Base-by-base conservation (phyloP, 2,113 vertebrate genomes). In the Clarias magur region DNA sequence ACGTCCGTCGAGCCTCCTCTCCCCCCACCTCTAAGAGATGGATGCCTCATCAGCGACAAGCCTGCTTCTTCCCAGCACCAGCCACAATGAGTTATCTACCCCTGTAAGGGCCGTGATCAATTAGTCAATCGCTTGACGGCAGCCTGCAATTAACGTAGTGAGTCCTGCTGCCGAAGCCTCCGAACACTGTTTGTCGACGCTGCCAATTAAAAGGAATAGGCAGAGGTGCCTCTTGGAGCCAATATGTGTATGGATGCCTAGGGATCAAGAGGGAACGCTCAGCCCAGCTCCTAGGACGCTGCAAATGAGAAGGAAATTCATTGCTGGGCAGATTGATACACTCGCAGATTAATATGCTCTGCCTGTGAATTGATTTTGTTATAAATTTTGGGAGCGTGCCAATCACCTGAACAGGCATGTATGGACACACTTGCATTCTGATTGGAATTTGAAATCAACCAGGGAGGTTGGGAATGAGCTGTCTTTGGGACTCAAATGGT, bases 41-140 rank as follows among this genome's bases (percentile, higher is more conserved):
- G 94, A 95, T 94, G 91, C 93, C 94, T 95, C 94, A 92, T 93
- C 86, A 56, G 80, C 91, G 94, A 95, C 94, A 94, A 90, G 90
- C 78, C 92, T 91, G 92, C 92, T 92, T 91, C 92, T 90, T 85
- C 67, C 17, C 42, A 73, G 88, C 87, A 89, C 89, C 89, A 75
- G 90, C 89, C 42, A 72, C 91, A 87, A 85, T 91, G 92, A 94
- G 91, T 94, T 93, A 95, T 92, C 93, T 89, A 89, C 88, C 88
- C 83, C 86, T 80, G 91, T 90, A 91, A 92, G 92, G 91, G 89
- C 93, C 90, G 93, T 90, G 91, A 95, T 95, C 94, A 95, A 95
- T 95, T 95, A 94, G 93, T 94, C 93, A 94, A 93, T 94, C 87
- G 91, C 89, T 94, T 92, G 93, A 93, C 90, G 91, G 91, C 89